These are phyloP conservation scores for Sarcophaga subvicina DNA, from an alignment of 2,888 invertebrate genomes.

Conservation along the genomic window DNA sequence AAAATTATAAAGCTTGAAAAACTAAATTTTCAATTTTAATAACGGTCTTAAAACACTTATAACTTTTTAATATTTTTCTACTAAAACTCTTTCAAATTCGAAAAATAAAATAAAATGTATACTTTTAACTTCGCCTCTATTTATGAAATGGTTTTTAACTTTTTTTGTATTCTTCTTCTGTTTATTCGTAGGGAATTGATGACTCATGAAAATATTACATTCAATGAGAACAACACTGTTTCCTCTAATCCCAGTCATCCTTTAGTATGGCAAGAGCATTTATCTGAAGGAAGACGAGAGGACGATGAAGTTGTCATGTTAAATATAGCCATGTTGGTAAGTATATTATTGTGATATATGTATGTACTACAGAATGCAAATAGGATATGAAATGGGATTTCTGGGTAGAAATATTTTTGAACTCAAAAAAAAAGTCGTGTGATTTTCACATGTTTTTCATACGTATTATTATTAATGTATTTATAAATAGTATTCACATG, in stretches of 20 bases:
- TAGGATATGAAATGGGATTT: too few species aligned
- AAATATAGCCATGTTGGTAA: constrained; percentile 93
- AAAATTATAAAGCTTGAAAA: background rate
- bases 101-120: too few species aligned
- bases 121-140: too few species aligned
- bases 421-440: constrained; percentile 25
- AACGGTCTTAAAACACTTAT: background rate
- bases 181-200: constrained; percentile 85
- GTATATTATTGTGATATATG: constrained; percentile 75
- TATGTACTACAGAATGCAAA: too few species aligned
- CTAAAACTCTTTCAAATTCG: too few species aligned
- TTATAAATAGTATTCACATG: constrained; percentile 3
- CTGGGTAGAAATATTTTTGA: too few species aligned
- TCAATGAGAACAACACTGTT: constrained; percentile 90
- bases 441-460: constrained; percentile 53
- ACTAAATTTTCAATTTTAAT: background rate
- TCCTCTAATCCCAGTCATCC: constrained; percentile 88
- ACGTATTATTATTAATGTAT: background rate
- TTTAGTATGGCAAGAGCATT: constrained; percentile 88
- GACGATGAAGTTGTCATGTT: constrained; percentile 89
- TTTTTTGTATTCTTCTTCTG: too few species aligned
- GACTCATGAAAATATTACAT: constrained; percentile 87
- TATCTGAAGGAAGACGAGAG: constrained; percentile 88
- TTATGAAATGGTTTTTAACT: too few species aligned
- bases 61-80: background rate